Conservation (phyloP, 1,140 invertebrate genomes). For the Bombus superbus region DNA sequence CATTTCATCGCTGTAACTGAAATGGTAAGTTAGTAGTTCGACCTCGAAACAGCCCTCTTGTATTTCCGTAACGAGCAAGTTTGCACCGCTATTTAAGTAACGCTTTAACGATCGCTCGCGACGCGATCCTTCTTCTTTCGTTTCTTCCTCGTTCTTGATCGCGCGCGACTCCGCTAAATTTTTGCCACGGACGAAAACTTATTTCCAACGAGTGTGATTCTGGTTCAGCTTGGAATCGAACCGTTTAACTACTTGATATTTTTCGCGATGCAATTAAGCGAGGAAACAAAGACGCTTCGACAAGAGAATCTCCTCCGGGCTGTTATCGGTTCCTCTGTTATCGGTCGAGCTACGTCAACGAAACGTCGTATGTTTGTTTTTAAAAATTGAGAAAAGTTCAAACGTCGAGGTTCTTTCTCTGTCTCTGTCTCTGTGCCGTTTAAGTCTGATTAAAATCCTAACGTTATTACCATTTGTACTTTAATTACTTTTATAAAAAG, state of each 20-base stretch:
- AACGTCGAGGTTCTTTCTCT: neutral
- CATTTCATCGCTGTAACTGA: conserved; percentile 43
- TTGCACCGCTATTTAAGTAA: conserved; percentile 33
- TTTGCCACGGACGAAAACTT: neutral
- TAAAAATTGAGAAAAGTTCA: neutral
- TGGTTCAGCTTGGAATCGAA: neutral
- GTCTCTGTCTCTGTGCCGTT: no score
- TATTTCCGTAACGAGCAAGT: conserved; percentile 38
- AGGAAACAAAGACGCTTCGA: neutral
- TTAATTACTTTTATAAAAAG: no score
- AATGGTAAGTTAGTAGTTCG: conserved; percentile 39
- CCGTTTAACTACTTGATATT: no score
- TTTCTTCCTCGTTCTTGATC: neutral
- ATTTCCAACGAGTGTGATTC: no score
- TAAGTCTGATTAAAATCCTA: no score
- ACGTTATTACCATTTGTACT: no score
- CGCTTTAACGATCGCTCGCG: conserved; percentile 24
- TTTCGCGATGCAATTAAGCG: no score
- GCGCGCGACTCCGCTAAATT: neutral
- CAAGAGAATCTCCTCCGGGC: neutral
- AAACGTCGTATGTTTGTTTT: neutral
- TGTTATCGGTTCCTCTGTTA: no score
- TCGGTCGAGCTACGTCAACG: no score
- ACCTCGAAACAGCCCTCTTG: conserved; percentile 35
- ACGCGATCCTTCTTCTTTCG: neutral